These are phyloP conservation scores for Coelopa frigida DNA, from an alignment of 1,140 invertebrate species.

Conservation along the genomic window DNA sequence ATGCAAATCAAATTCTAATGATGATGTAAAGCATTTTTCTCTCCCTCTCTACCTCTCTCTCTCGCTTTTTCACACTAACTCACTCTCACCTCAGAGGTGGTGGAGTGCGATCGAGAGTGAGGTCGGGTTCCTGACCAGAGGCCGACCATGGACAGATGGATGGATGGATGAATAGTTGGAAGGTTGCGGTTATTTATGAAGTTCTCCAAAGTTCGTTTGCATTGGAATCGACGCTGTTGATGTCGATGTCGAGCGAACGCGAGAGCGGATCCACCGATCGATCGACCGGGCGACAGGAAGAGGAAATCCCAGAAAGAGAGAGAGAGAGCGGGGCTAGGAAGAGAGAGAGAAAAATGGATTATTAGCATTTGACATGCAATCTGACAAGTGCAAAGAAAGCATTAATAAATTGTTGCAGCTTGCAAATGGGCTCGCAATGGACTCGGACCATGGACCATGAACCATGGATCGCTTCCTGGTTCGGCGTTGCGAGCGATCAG, in stretches of 20 bases:
- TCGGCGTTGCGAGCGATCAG: too few species aligned
- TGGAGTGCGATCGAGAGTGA: too few species aligned
- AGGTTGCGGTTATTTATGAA: constrained; percentile 10
- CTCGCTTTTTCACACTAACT: too few species aligned
- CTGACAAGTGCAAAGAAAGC: constrained; percentile 35
- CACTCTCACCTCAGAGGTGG: too few species aligned
- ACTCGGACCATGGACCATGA: too few species aligned
- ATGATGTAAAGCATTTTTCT: constrained; percentile 39
- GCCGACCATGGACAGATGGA: too few species aligned
- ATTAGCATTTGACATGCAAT: constrained; percentile 43
- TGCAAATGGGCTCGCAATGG: constrained; percentile 19
- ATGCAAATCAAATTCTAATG: constrained; percentile 43
- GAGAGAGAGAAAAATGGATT: constrained; percentile 36
- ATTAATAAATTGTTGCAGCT: constrained; percentile 6
- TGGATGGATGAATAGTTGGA: too few species aligned
- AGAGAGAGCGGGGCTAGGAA: constrained; percentile 8
- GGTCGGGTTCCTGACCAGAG: too few species aligned
- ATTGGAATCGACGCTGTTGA: not conserved
- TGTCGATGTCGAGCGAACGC: not conserved
- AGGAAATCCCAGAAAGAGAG: not conserved
- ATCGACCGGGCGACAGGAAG: not conserved
- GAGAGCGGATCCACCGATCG: too few species aligned
- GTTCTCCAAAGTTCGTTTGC: constrained; percentile 1
- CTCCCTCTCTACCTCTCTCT: too few species aligned
- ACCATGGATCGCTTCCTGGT: too few species aligned